A percentile compares a stretch with the other conserved stretches of the same genome.
These are phyloP conservation scores for Choreutis nemorana DNA, from an alignment of 2,888 invertebrate genomes.

Conservation along the genomic window DNA sequence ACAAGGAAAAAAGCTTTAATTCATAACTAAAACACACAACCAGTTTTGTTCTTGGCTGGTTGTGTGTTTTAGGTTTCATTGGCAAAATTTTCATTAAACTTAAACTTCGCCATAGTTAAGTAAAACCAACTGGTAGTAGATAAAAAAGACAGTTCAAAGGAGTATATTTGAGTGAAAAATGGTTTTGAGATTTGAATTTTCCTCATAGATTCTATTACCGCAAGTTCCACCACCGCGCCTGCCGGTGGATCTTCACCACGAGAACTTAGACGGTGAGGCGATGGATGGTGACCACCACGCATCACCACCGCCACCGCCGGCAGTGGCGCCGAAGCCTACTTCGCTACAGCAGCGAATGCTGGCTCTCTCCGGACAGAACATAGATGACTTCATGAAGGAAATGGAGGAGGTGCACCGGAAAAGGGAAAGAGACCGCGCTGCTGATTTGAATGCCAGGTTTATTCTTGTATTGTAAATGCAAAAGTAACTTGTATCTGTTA, in stretches of 20 bases:
- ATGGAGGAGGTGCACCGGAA: slow-evolving; percentile 88
- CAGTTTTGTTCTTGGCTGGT: too few species aligned
- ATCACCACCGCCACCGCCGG: slow-evolving; percentile 20
- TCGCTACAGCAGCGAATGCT: slow-evolving; percentile 87
- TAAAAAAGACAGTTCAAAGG: too few species aligned
- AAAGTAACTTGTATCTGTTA: neutral
- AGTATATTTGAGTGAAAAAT: too few species aligned
- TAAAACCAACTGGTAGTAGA: too few species aligned
- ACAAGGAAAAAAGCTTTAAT: too few species aligned
- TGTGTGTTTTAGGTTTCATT: too few species aligned
- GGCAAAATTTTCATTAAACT: too few species aligned
- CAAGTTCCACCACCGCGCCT: neutral
- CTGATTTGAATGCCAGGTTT: slow-evolving; percentile 65
- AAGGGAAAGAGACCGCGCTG: slow-evolving; percentile 72
- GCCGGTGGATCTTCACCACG: slow-evolving; percentile 6
- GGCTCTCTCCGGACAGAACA: slow-evolving; percentile 89
- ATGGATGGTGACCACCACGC: slow-evolving; percentile 29
- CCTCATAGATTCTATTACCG: too few species aligned
- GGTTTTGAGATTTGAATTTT: too few species aligned
- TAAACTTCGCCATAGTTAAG: too few species aligned
- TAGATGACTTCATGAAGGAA: slow-evolving; percentile 92
- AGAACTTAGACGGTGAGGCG: slow-evolving; percentile 32
- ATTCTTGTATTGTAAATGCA: neutral
- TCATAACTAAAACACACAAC: too few species aligned
- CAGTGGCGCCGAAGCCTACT: slow-evolving; percentile 78